Conservation (phyloP, 2,797 vertebrate genomes). For the Vireo griseus region DNA sequence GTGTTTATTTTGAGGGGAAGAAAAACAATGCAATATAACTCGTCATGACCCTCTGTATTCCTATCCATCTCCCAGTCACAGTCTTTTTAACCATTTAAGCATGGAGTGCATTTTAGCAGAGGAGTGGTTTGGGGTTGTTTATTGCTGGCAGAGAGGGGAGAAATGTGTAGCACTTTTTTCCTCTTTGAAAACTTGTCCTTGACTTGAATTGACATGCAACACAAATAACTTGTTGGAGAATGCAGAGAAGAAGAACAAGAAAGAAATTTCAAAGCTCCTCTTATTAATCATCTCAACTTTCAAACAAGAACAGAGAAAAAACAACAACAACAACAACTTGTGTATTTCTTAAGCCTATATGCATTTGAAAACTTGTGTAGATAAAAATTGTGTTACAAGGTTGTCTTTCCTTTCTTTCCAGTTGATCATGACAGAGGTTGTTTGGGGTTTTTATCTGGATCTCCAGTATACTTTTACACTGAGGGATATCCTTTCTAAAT, state of each 20-base stretch:
- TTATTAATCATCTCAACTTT: background rate
- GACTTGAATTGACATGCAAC: background rate
- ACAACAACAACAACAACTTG: too few species aligned
- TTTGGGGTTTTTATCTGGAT: background rate
- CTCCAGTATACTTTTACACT: background rate
- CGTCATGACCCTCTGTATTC: background rate
- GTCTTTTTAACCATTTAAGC: background rate
- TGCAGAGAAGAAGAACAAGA: background rate
- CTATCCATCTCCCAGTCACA: background rate
- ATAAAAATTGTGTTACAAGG: background rate
- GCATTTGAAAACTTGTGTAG: background rate
- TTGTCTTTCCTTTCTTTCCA: background rate
- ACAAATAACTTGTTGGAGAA: background rate
- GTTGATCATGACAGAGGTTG: accelerated
- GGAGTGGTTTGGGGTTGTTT: background rate
- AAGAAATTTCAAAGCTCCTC: background rate
- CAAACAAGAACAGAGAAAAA: background rate
- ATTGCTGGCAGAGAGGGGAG: background rate
- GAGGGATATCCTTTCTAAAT: background rate
- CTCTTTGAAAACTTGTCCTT: background rate
- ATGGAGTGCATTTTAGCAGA: too few species aligned
- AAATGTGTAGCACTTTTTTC: background rate
- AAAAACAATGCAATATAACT: background rate
- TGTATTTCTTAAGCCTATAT: background rate
- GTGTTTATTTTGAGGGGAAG: background rate